Percentiles rank a stretch among this genome's conserved stretches.
phyloP scores from a whole-genome alignment of 1,140 invertebrate species.

The Neomicropteryx cornuta region DNA sequence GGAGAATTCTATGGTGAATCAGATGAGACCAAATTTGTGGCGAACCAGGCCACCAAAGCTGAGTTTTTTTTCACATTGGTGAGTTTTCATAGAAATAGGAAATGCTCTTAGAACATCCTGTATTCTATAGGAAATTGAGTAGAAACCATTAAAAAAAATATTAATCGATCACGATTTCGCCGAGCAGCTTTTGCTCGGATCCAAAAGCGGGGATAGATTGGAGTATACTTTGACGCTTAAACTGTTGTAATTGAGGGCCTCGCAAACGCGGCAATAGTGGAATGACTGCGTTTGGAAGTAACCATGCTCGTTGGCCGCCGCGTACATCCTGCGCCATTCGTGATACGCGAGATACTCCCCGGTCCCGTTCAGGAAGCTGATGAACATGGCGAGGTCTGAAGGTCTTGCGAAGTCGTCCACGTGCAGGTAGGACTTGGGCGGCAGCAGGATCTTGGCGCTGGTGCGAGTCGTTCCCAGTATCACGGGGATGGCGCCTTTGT shows the following conservation, averaged over 20 bases:
- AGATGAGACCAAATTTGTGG: too few species aligned
- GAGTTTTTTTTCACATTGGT: too few species aligned
- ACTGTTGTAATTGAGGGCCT: slow-evolving; percentile 49
- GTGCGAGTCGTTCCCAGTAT: slow-evolving; percentile 43
- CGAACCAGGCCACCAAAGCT: too few species aligned
- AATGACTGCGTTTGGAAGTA: slow-evolving; percentile 47
- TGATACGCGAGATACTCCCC: slow-evolving; percentile 50
- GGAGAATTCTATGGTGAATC: too few species aligned
- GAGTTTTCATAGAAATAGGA: too few species aligned
- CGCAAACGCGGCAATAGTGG: slow-evolving; percentile 68
- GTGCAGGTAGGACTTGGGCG: slow-evolving; percentile 52
- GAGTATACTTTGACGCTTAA: slow-evolving; percentile 33
- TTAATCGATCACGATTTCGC: too few species aligned
- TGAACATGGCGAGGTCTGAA: slow-evolving; percentile 45
- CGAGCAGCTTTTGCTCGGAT: slow-evolving; percentile 32
- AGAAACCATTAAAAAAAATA: too few species aligned
- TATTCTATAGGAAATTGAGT: too few species aligned
- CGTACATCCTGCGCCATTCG: slow-evolving; percentile 49
- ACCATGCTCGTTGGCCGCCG: slow-evolving; percentile 54
- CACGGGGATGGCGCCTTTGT: slow-evolving; percentile 47
- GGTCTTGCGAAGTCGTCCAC: slow-evolving; percentile 55
- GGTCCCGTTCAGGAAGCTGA: slow-evolving; percentile 44
- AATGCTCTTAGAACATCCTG: too few species aligned
- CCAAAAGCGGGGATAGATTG: slow-evolving; percentile 38
- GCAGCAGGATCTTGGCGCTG: slow-evolving; percentile 40